Base-by-base conservation (phyloP, 2,888 invertebrate species). In the Limnephilus marmoratus region DNA sequence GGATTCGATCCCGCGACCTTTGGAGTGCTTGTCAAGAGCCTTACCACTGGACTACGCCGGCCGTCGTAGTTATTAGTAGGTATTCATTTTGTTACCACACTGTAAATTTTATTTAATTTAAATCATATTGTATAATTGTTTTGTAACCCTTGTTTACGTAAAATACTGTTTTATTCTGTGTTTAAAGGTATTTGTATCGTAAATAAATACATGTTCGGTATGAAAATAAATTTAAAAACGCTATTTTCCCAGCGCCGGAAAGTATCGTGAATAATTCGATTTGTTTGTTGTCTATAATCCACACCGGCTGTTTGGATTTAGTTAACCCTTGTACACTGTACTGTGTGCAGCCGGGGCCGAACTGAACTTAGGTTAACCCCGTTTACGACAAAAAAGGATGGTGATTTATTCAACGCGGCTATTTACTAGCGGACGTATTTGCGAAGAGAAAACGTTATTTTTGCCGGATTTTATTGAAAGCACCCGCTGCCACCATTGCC, bases 211-310 rank as follows among this genome's bases (percentile, higher is more conserved):
- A 49, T 45, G 13, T 13, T 49, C 15, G 15, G 4, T 49, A 15
- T 49, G 13, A 49, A 49, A 49, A 49, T 49, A 49, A 49, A 49
- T 13, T 49, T 49, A 3, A 3, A 68, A 68, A 24, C 24, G n/a
- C 2, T 24, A 24, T 68, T 68, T 68, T 68, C 24, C 5, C 68
- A 68, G 24, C 68, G 24, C 9, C 68, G 68, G 68, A 68, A 68
- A 68, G 68, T 68, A 68, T 68, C 68, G 68, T n/a, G 68, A 68
- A 68, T 68, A 68, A 68, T 68, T 68, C 68, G 68, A 68, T 68
- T 68, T 68, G 68, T 68, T 68, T 24, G 13, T 68, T 68, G 24
- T 68, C 68, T 24, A 9, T 68, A 68, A 24, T 24, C 24, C 68
- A 68, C 68, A 24, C 68, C 68, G 68, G 68, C 68, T 68, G 68